Percentiles rank a stretch among this genome's conserved stretches.
Evolutionary conservation across 1,140 invertebrate genomes (phyloP).

Genomic region (Eufriesea mexicana): DNA sequence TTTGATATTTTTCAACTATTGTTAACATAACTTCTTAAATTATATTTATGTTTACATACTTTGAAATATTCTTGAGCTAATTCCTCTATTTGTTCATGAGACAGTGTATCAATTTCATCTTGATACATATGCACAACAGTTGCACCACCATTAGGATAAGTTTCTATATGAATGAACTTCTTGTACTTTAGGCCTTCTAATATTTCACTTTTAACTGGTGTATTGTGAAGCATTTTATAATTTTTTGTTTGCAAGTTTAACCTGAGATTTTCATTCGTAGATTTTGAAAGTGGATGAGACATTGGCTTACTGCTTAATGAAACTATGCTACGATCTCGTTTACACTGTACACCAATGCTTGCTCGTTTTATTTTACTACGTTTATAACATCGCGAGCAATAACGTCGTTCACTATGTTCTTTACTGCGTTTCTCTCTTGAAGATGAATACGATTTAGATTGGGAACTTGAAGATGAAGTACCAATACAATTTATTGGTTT

Average conservation of each 20-base stretch:
- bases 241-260: slow-evolving; percentile 79
- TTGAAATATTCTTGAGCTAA: slow-evolving; percentile 95
- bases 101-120: slow-evolving; percentile 93
- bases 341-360: slow-evolving; percentile 86
- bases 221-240: slow-evolving; percentile 78
- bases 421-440: slow-evolving; percentile 75
- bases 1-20: background rate
- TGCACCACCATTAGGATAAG: slow-evolving; percentile 97
- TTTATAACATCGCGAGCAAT: slow-evolving; percentile 85
- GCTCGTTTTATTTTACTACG: slow-evolving; percentile 85
- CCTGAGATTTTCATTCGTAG: slow-evolving; percentile 74
- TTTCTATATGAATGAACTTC: slow-evolving; percentile 92
- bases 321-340: slow-evolving; percentile 76
- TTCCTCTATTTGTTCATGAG: slow-evolving; percentile 88
- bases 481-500: slow-evolving; percentile 53
- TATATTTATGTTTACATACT: slow-evolving; percentile 77
- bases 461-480: slow-evolving; percentile 51
- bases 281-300: slow-evolving; percentile 57
- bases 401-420: slow-evolving; percentile 77
- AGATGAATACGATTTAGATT: slow-evolving; percentile 65
- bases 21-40: background rate
- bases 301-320: slow-evolving; percentile 73
- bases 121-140: slow-evolving; percentile 96
- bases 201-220: slow-evolving; percentile 75
- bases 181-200: slow-evolving; percentile 87